Percentiles rank a stretch among this genome's conserved stretches.
phyloP scores from a whole-genome alignment of 2,888 invertebrate genomes.

The Caenorhabditis sinica region DNA sequence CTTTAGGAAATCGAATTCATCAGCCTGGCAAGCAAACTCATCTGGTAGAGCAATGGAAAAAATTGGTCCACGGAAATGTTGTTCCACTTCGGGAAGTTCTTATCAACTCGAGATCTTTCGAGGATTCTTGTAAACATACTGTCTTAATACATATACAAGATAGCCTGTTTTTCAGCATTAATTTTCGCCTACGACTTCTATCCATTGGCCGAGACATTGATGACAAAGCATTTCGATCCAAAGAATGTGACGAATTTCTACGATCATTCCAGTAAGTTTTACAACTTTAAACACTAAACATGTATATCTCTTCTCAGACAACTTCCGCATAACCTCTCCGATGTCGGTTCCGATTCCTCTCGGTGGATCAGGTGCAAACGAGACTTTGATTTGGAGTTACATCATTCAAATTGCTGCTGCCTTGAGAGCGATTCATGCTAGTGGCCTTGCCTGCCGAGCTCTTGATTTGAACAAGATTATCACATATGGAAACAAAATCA shows the following conservation, averaged over 20 bases:
- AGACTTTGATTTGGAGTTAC: constrained; percentile 95
- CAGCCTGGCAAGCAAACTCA: constrained; percentile 90
- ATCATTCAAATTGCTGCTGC: constrained; percentile 96
- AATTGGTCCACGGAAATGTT: constrained; percentile 93
- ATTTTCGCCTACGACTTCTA: constrained; percentile 97
- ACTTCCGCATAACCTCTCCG: constrained; percentile 28
- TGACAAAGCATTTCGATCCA: constrained; percentile 89
- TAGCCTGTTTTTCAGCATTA: constrained; percentile 88
- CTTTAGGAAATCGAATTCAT: constrained; percentile 89
- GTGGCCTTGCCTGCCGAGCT: constrained; percentile 90
- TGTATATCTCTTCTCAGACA: constrained; percentile 8
- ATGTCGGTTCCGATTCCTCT: neutral
- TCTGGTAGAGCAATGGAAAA: constrained; percentile 95
- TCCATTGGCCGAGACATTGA: constrained; percentile 92
- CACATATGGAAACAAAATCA: constrained; percentile 82
- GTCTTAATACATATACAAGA: neutral
- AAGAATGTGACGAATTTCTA: constrained; percentile 21
- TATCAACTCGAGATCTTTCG: constrained; percentile 93
- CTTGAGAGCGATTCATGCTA: constrained; percentile 92
- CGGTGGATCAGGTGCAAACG: constrained; percentile 87
- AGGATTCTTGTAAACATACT: constrained; percentile 91
- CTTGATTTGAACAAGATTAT: constrained; percentile 94
- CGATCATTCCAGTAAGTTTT: constrained; percentile 15
- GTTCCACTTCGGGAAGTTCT: constrained; percentile 94
- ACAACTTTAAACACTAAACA: no score